Evolutionary conservation across 2,888 invertebrate genomes (phyloP), one percentile per base, ranked within the genome.

Genomic region (Acronicta leporina): DNA sequence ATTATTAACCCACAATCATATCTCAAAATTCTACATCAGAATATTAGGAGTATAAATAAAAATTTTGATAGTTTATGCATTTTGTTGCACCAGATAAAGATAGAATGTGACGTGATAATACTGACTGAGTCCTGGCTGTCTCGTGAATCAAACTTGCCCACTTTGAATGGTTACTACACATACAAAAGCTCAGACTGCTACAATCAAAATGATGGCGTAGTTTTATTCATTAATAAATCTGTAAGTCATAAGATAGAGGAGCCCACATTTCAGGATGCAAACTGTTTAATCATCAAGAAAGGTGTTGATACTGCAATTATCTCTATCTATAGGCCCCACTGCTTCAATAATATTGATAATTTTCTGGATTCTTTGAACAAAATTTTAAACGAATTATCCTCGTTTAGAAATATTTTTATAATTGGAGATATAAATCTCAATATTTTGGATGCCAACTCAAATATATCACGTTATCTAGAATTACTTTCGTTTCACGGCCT

Each of bases 401-500:
- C 41, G 13, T 54, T 42, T 42, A 33, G 13, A 46, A 47, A 54
- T 25, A 46, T 54, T 40, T 27, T 54, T 11, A 16, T 54, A 27
- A 14, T 54, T 5, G 53, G 53, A 11, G 54, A 54, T 38, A 42
- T 54, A 27, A 57, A 57, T 44, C 45, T 49, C 0, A 40, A 50
- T 40, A 27, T 57, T 9, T n/a, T 57, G 10, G 38, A 38, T 7
- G 14, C 15, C 7, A 50, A 38, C 15, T 15, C 14, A 8, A 25
- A 38, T 11, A 49, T 49, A 0, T 14, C 27, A 6, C 1, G 35
- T 5, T 56, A 44, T 40, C 40, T 56, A 7, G 49, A 56, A 38
- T 38, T 27, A 14, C 11, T 44, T 10, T 38, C 44, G 6, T 56
- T 49, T 15, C 48, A 56, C 11, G 43, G 55, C 5, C 20, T 56